These are phyloP conservation scores for Sciaenops ocellatus DNA, from an alignment of 2,797 vertebrate genomes.

Conservation along the genomic window DNA sequence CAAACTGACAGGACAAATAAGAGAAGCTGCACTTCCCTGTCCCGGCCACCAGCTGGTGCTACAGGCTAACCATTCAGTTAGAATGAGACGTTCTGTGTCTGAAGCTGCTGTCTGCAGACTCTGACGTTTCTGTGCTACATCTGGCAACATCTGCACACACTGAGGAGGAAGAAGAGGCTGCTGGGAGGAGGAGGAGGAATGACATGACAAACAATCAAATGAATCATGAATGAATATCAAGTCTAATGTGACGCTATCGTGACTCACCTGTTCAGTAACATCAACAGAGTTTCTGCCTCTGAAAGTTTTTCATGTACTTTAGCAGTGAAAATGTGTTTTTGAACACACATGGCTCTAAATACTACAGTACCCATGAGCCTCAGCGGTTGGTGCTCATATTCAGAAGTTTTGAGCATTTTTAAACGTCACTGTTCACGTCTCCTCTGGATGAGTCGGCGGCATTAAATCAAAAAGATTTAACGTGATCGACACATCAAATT, in stretches of 20 bases:
- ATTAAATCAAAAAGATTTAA: too few species aligned
- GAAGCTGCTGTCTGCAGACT: background rate
- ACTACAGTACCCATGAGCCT: conserved; percentile 9
- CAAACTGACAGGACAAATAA: background rate
- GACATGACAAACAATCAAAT: background rate
- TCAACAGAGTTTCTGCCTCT: background rate
- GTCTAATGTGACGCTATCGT: too few species aligned
- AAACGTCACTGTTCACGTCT: too few species aligned
- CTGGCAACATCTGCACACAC: too few species aligned
- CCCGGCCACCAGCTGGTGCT: conserved; percentile 48
- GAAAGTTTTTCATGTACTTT: background rate
- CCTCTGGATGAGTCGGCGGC: too few species aligned
- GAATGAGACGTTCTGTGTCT: background rate
- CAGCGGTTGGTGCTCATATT: background rate
- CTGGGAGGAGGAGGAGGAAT: background rate
- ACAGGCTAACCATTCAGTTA: conserved; percentile 2
- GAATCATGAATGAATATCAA: background rate
- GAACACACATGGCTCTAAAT: background rate
- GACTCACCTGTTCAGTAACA: background rate
- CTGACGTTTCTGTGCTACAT: too few species aligned
- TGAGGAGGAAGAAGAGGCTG: background rate
- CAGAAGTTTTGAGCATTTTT: too few species aligned
- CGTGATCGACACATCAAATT: too few species aligned
- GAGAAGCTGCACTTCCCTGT: background rate
- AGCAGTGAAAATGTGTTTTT: too few species aligned